phyloP scores from a whole-genome alignment of 2,797 vertebrate species.

The Fistularia tabacaria region DNA sequence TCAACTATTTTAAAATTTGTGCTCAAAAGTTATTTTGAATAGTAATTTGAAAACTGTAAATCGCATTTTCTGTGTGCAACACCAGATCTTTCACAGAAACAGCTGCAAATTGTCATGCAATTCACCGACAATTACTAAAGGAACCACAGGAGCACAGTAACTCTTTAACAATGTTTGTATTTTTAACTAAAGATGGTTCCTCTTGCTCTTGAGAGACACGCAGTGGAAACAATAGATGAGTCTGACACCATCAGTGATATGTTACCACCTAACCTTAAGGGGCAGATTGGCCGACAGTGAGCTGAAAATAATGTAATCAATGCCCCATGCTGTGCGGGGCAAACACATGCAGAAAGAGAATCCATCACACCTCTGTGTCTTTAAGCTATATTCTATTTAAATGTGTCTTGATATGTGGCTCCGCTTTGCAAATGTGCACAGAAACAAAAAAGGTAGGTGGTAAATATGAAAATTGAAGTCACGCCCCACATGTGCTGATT shows the following conservation, averaged over 20 bases:
- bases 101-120: slow-evolving; percentile 7
- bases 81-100: slow-evolving; percentile 33
- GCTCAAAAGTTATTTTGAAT: no score
- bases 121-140: no score
- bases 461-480: slow-evolving; percentile 57
- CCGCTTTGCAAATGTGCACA: slow-evolving; percentile 41
- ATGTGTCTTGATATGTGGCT: slow-evolving; percentile 41
- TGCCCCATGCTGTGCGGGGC: slow-evolving; percentile 59
- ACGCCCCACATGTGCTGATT: slow-evolving; percentile 45
- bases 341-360: slow-evolving; percentile 42
- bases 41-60: no score
- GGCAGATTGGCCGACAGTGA: slow-evolving; percentile 49
- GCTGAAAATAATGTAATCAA: slow-evolving; percentile 60
- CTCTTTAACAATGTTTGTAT: slow-evolving; percentile 48
- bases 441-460: slow-evolving; percentile 36
- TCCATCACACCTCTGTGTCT: slow-evolving; percentile 56
- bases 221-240: slow-evolving; percentile 67
- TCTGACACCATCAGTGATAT: slow-evolving; percentile 53
- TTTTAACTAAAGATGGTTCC: slow-evolving; percentile 61
- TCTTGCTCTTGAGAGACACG: slow-evolving; percentile 46
- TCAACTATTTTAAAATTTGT: slow-evolving; percentile 4
- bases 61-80: neutral
- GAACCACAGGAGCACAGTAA: slow-evolving; percentile 8
- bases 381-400: slow-evolving; percentile 32
- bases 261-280: slow-evolving; percentile 58